phyloP scores from a whole-genome alignment of 1,140 invertebrate genomes.

The Chymomyza costata region DNA sequence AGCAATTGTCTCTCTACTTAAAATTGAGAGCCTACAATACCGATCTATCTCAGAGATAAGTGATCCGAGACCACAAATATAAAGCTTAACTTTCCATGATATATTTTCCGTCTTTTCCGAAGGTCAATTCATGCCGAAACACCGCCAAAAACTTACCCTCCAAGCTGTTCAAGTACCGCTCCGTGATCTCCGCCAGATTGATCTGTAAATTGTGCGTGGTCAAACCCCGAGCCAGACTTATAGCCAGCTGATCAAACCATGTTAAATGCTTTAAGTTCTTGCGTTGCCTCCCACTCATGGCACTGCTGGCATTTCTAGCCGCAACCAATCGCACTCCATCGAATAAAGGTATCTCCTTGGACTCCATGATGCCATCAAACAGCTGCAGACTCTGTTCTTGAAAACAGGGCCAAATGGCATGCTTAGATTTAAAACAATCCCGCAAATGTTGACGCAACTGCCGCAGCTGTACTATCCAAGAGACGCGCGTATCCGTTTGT shows the following conservation, averaged over 20 bases:
- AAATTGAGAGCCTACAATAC: too few relatives aligned
- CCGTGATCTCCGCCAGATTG: constrained; percentile 75
- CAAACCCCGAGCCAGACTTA: constrained; percentile 77
- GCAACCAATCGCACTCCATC: constrained; percentile 38
- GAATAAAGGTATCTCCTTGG: constrained; percentile 53
- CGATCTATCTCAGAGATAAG: too few relatives aligned
- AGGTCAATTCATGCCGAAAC: too few relatives aligned
- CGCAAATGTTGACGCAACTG: constrained; percentile 36
- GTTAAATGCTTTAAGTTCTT: constrained; percentile 56
- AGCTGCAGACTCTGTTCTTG: constrained; percentile 43
- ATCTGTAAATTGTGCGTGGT: constrained; percentile 78
- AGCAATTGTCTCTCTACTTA: too few relatives aligned
- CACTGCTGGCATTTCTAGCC: constrained; percentile 8
- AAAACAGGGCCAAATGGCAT: constrained; percentile 56
- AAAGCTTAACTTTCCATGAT: too few relatives aligned
- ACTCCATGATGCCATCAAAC: constrained; percentile 49
- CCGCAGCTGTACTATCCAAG: constrained; percentile 41
- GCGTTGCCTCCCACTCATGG: constrained; percentile 13
- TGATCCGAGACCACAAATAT: too few relatives aligned
- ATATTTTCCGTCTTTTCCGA: too few relatives aligned
- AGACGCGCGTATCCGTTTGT: constrained; percentile 32
- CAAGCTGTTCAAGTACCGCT: constrained; percentile 42
- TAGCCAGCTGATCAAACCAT: constrained; percentile 63
- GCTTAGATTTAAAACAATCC: constrained; percentile 28
- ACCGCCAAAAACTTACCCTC: constrained; percentile 17